Evolutionary conservation across 2,113 vertebrate genomes (phyloP).

Genomic region (Catharus minimus): DNA sequence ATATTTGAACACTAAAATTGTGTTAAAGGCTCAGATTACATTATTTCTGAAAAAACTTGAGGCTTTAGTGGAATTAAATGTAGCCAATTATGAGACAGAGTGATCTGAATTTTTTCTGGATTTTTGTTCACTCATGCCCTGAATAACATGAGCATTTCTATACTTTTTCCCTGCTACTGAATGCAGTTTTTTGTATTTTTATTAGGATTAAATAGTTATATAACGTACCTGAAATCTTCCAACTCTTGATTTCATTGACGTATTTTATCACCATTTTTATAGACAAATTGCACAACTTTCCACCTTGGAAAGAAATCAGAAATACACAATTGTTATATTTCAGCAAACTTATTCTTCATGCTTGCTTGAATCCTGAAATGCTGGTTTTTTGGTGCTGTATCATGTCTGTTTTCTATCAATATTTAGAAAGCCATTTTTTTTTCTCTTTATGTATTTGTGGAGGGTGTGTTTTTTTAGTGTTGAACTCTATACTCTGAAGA

Average conservation of each 20-base stretch:
- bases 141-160: not conserved
- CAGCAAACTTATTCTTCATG: not conserved
- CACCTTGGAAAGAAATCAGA: not conserved
- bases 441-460: not conserved
- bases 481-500: not conserved
- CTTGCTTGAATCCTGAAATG: not conserved
- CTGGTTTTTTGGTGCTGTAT: not conserved
- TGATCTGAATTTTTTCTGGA: not conserved
- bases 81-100: not conserved
- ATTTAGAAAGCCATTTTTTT: not conserved
- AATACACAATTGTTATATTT: not conserved
- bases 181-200: not conserved
- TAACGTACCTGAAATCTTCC: not conserved
- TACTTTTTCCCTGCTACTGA: not conserved
- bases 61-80: not conserved
- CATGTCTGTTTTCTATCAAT: not conserved
- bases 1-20: not conserved
- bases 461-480: rapidly evolving
- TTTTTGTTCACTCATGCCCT: not conserved
- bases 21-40: not conserved
- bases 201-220: not conserved
- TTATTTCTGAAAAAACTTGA: not conserved
- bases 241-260: not conserved
- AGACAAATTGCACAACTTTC: not conserved
- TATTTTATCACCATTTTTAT: not conserved